Evolutionary conservation across 2,113 vertebrate genomes (phyloP).

Genomic region (Pica pica): DNA sequence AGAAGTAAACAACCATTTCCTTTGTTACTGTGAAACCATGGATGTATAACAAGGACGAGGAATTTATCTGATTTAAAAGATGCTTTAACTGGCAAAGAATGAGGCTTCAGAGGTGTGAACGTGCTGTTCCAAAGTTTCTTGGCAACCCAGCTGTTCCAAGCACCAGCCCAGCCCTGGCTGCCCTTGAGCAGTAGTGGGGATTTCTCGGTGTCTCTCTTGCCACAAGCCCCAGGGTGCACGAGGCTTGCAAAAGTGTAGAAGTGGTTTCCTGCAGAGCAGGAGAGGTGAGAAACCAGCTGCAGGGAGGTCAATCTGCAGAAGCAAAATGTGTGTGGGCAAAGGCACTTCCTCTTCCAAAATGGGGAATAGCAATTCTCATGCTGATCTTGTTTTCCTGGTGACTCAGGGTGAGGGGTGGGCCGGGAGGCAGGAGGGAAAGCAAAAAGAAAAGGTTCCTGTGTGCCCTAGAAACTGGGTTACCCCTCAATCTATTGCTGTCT

Average conservation of each 20-base stretch:
- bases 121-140: not conserved
- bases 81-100: not conserved
- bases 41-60: not conserved
- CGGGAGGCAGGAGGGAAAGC: not conserved
- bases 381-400: not conserved
- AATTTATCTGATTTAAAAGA: not conserved
- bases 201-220: rapidly evolving
- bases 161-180: not conserved
- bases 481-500: rapidly evolving
- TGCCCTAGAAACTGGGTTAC: not conserved
- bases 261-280: not conserved
- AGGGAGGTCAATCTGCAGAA: not conserved
- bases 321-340: not conserved
- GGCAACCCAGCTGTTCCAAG: not conserved
- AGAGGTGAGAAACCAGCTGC: not conserved
- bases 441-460: not conserved
- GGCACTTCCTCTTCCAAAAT: not conserved
- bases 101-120: not conserved
- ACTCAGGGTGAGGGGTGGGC: not conserved
- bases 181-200: not conserved
- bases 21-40: not conserved
- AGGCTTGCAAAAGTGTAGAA: not conserved
- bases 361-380: not conserved
- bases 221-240: not conserved
- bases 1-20: not conserved